Evolutionary conservation across 2,888 invertebrate species (phyloP), one percentile per base, ranked within the genome.

Genomic region (Flabesymbios commensalis): DNA sequence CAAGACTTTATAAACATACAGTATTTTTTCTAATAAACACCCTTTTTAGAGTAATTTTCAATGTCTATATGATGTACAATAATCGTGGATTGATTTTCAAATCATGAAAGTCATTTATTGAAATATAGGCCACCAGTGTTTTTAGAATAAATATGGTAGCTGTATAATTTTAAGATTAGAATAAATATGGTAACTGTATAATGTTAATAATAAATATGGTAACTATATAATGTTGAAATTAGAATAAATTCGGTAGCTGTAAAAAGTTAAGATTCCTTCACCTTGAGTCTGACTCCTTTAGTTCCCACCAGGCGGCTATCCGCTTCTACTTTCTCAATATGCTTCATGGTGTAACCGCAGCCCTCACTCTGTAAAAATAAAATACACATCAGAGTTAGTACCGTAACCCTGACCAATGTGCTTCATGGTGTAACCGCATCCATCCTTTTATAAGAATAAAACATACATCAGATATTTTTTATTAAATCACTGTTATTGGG

Each of bases 251-350:
- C 39, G n/a, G 39, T 36, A 36, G 10, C 39, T 36, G 39, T 10
- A 14, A 36, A n/a, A 36, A 36, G 39, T 10, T 10, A 36, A 36
- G 10, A 10, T 14, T 36, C n/a, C n/a, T 59, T 63, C 56, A 80
- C 80, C 75, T 77, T 80, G 0, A 81, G 73, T 56, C 74, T 71
- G 10, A 80, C 57, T n/a, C 80, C 80, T 56, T 73, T 73, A 3
- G 61, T 63, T 33, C 80, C 81, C 7, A 78, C 75, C 49, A 79
- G 63, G 29, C 74, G 62, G 56, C 76, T 71, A 47, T 77, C 72
- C 24, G 63, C 61, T 1, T 72, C 63, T n/a, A 79, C 58, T 59
- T 76, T 72, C 59, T 74, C 69, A 22, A 81, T 80, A 64, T 81
- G 78, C 39, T 75, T 71, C 74, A 79, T 74, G 36, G 67, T 75